phyloP scores from a whole-genome alignment of 2,113 vertebrate species.

The Pandion haliaetus region DNA sequence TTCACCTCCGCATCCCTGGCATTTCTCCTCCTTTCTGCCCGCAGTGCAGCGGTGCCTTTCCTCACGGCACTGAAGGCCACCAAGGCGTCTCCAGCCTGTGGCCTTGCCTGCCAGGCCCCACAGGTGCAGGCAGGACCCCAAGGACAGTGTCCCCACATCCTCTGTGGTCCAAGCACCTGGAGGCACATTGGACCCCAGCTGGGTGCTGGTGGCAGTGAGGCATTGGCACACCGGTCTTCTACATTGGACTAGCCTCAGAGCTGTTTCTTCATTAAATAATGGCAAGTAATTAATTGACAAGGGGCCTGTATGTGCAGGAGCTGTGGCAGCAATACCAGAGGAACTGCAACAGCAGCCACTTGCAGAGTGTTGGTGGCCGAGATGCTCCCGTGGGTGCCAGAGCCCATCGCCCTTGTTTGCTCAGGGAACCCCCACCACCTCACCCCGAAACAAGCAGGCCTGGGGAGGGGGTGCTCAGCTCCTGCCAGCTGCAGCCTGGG shows the following conservation, averaged over 20 bases:
- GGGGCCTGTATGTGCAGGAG: background rate
- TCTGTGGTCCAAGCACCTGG: background rate
- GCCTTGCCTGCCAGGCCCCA: background rate
- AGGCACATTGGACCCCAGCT: too few species aligned
- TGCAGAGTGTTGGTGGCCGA: background rate
- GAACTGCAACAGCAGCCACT: background rate
- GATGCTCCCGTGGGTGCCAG: background rate
- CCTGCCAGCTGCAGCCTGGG: background rate
- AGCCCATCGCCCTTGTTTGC: too few species aligned
- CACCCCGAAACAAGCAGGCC: background rate
- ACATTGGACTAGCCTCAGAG: too few species aligned
- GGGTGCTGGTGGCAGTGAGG: too few species aligned
- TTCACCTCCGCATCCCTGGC: too few species aligned
- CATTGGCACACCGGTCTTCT: background rate
- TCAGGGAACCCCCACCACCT: accelerated
- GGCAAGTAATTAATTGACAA: background rate
- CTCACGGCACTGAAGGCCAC: too few species aligned
- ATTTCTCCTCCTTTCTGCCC: background rate
- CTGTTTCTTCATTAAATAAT: background rate
- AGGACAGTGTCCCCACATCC: background rate
- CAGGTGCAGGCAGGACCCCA: background rate
- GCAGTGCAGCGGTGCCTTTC: background rate
- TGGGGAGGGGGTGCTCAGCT: background rate
- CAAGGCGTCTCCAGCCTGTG: background rate
- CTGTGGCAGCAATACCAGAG: background rate